phyloP scores from a whole-genome alignment of 2,113 vertebrate genomes.

The Ramphastos sulfuratus region DNA sequence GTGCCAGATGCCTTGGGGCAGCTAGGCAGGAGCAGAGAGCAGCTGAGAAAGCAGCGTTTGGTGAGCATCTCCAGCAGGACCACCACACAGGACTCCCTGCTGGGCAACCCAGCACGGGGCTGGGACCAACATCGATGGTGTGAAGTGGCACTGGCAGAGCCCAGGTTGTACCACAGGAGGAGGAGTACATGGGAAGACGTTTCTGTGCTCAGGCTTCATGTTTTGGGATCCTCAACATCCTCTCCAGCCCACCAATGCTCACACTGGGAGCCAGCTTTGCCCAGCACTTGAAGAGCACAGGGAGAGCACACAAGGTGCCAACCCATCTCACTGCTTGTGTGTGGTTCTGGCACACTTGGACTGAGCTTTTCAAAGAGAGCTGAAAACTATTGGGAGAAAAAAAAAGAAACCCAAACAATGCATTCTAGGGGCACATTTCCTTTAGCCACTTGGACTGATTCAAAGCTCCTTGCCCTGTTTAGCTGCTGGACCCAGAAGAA shows the following conservation, averaged over 20 bases:
- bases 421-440: not conserved
- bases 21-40: accelerated
- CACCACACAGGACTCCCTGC: accelerated
- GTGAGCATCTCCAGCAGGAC: not conserved
- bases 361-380: not conserved
- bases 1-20: accelerated
- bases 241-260: not conserved
- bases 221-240: not conserved
- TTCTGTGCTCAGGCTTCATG: not conserved
- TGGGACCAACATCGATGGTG: not conserved
- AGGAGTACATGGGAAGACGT: not conserved
- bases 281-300: accelerated
- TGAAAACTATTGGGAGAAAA: not conserved
- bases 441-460: not conserved
- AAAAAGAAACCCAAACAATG: not conserved
- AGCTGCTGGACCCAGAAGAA: not conserved
- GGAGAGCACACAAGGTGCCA: accelerated
- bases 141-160: accelerated
- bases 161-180: not conserved
- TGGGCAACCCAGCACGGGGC: accelerated
- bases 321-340: accelerated
- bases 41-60: not conserved
- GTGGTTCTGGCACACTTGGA: not conserved
- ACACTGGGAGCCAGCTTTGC: accelerated
- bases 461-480: not conserved